A percentile compares a stretch with the other conserved stretches of the same genome.
Evolutionary conservation across 2,888 invertebrate genomes (phyloP).

Genomic region (Ametastegia equiseti): DNA sequence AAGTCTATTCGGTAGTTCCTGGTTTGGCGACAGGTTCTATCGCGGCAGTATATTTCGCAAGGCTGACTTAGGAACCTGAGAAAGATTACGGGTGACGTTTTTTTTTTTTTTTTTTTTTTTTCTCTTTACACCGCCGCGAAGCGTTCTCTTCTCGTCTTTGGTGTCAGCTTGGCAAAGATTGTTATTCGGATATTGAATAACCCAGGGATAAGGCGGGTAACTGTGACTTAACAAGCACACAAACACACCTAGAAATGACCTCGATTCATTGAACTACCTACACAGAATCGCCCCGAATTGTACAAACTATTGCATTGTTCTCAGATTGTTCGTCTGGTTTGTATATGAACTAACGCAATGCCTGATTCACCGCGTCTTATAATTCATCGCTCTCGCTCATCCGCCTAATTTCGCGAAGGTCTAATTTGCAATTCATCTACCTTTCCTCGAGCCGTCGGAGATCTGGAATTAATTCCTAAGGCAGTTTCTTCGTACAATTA

Average conservation of each 20-base stretch:
- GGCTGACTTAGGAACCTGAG: constrained; percentile 29
- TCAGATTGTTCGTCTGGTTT: no score
- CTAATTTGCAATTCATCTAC: background rate
- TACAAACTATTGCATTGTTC: no score
- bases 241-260: background rate
- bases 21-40: background rate
- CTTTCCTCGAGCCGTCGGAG: no score
- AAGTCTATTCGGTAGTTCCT: background rate
- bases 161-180: background rate
- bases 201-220: background rate
- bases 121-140: background rate
- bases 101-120: background rate
- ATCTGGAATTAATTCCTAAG: no score
- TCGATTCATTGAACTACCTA: background rate
- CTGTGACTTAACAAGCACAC: background rate
- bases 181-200: constrained; percentile 31
- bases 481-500: no score
- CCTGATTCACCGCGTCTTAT: background rate
- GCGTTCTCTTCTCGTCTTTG: background rate
- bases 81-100: background rate
- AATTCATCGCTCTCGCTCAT: no score
- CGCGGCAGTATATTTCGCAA: background rate
- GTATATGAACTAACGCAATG: background rate
- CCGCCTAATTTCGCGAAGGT: background rate
- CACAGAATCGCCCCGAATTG: no score